Evolutionary conservation across 2,797 vertebrate genomes (phyloP).

Genomic region (Oreochromis grahami): DNA sequence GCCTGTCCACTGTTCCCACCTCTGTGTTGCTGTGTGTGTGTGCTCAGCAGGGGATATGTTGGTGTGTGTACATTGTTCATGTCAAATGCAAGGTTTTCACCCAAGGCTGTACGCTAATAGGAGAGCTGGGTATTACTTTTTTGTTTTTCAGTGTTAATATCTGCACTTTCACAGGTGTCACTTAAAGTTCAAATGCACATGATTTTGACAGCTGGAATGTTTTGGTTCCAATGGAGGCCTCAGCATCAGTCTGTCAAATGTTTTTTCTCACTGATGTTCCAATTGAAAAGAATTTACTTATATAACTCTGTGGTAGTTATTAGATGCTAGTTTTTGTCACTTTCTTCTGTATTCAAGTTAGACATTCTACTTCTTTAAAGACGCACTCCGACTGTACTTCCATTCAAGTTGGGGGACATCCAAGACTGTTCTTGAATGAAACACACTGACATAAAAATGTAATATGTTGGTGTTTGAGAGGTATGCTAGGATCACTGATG

Average conservation of each 20-base stretch:
- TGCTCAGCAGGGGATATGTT: conserved; percentile 4
- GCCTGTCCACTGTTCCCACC: conserved; percentile 34
- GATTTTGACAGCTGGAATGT: background rate
- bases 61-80: conserved; percentile 21
- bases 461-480: background rate
- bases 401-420: background rate
- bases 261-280: background rate
- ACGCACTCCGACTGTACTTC: background rate
- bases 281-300: background rate
- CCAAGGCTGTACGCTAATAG: background rate
- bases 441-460: background rate
- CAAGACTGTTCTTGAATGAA: background rate
- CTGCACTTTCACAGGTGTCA: conserved; percentile 2
- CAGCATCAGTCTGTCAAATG: background rate
- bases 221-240: background rate
- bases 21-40: conserved; percentile 21
- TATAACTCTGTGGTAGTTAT: background rate
- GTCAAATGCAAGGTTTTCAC: conserved; percentile 11
- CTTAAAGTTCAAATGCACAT: conserved; percentile 6
- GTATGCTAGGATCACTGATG: background rate
- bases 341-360: background rate
- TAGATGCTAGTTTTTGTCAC: background rate
- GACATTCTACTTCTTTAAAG: background rate
- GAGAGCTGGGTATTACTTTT: background rate
- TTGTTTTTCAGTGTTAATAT: background rate